phyloP scores from a whole-genome alignment of 2,797 vertebrate genomes.

The Lagocephalus sceleratus region DNA sequence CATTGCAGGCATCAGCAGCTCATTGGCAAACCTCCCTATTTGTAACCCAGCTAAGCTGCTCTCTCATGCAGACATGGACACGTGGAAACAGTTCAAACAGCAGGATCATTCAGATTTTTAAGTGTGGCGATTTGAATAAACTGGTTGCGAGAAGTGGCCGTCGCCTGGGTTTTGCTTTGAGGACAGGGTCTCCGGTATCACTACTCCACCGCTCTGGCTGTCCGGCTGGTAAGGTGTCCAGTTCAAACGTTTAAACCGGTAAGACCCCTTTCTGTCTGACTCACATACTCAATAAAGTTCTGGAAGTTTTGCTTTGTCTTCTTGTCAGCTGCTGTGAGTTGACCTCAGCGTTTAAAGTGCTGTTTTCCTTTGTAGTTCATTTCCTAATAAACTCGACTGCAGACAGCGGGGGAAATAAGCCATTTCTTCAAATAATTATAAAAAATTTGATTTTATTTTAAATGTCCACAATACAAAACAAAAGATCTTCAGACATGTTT shows the following conservation, averaged over 20 bases:
- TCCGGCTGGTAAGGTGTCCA: slow-evolving; percentile 36
- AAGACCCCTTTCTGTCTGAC: slow-evolving; percentile 48
- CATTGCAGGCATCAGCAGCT: slow-evolving; percentile 52
- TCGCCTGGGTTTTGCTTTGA: slow-evolving; percentile 47
- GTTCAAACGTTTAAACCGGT: slow-evolving; percentile 48
- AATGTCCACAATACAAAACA: slow-evolving; percentile 78
- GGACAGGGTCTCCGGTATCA: slow-evolving; percentile 49
- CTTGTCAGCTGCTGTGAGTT: no score
- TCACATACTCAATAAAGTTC: slow-evolving; percentile 69
- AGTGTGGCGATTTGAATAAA: slow-evolving; percentile 34
- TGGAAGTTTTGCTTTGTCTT: slow-evolving; percentile 63
- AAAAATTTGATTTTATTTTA: slow-evolving; percentile 76
- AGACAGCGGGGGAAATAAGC: neutral
- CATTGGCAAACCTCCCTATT: slow-evolving; percentile 36
- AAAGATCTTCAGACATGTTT: slow-evolving; percentile 57
- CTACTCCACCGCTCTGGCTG: slow-evolving; percentile 34
- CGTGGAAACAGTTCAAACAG: slow-evolving; percentile 29
- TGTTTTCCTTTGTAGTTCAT: no score
- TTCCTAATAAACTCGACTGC: neutral
- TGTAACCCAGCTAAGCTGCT: neutral
- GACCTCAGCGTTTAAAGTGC: no score
- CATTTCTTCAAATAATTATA: slow-evolving; percentile 26
- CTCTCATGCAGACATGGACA: slow-evolving; percentile 29
- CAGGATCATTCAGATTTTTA: slow-evolving; percentile 47
- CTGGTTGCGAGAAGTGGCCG: slow-evolving; percentile 62